Conservation (phyloP, 2,797 vertebrate genomes). For the Pogonophryne albipinna region DNA sequence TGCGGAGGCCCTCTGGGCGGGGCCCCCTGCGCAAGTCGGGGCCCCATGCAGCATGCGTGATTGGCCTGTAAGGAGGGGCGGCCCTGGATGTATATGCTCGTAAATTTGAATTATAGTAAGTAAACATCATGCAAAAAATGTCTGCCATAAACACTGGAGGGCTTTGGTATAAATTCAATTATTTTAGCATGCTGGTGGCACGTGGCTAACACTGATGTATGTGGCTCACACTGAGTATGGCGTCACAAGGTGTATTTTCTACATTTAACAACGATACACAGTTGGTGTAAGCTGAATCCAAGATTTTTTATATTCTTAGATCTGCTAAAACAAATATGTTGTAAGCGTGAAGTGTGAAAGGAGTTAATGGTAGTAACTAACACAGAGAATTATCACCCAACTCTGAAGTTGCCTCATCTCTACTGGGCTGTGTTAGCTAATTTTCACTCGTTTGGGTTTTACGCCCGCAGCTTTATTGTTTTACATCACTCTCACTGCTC, state of each 20-base stretch:
- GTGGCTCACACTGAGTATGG: background rate
- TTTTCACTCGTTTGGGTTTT: background rate
- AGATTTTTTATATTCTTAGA: background rate
- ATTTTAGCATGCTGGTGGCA: slow-evolving; percentile 15
- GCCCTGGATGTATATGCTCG: slow-evolving; percentile 30
- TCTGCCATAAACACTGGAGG: slow-evolving; percentile 24
- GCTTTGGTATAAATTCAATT: slow-evolving; percentile 19
- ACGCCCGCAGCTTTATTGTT: background rate
- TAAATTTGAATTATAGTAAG: slow-evolving; percentile 45
- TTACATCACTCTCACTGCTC: background rate
- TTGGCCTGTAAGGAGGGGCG: no score
- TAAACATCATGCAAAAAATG: slow-evolving; percentile 50
- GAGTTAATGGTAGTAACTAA: background rate
- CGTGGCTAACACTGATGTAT: slow-evolving; percentile 11
- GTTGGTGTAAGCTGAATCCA: no score
- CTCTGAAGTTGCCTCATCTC: background rate
- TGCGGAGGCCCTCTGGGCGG: no score
- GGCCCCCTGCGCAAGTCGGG: no score
- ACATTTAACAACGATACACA: background rate
- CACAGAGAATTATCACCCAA: background rate
- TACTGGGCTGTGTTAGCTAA: background rate
- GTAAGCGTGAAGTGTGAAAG: background rate
- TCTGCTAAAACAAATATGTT: background rate
- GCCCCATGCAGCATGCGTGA: no score
- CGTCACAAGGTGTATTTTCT: background rate